Conservation (phyloP, 2,888 invertebrate species). For the Listrodromus nycthemerus region DNA sequence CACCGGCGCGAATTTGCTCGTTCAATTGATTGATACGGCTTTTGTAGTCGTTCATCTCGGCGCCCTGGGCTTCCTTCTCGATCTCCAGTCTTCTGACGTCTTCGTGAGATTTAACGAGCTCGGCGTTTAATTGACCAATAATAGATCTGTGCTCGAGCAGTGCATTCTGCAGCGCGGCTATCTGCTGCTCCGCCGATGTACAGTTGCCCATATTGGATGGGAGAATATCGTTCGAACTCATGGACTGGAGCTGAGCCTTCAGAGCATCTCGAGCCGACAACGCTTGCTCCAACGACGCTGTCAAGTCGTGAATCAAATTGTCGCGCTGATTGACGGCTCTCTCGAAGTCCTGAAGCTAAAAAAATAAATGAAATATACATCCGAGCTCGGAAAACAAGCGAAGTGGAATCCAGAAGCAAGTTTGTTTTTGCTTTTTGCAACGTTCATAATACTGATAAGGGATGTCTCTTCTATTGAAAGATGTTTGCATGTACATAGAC, state of each 20-base stretch:
- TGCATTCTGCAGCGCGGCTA: slow-evolving; percentile 78
- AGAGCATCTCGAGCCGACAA: slow-evolving; percentile 87
- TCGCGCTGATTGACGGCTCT: slow-evolving; percentile 89
- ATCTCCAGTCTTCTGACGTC: slow-evolving; percentile 84
- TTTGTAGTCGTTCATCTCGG: slow-evolving; percentile 82
- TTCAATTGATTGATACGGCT: slow-evolving; percentile 78
- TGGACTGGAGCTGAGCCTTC: slow-evolving; percentile 86
- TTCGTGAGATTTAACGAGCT: slow-evolving; percentile 73
- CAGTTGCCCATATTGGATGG: slow-evolving; percentile 53
- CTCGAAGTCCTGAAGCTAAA: slow-evolving; percentile 90
- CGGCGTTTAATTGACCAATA: slow-evolving; percentile 72
- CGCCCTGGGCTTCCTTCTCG: slow-evolving; percentile 86
- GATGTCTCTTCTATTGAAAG: background rate
- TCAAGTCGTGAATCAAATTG: slow-evolving; percentile 90
- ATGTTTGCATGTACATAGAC: background rate
- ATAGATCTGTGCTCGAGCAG: slow-evolving; percentile 72
- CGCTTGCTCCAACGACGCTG: slow-evolving; percentile 89
- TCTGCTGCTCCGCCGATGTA: slow-evolving; percentile 59
- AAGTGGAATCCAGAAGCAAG: background rate
- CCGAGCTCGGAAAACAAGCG: background rate
- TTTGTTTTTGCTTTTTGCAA: background rate
- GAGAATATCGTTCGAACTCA: slow-evolving; percentile 84
- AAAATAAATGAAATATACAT: slow-evolving; percentile 41
- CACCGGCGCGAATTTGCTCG: slow-evolving; percentile 75
- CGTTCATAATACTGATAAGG: background rate